Base-by-base conservation (phyloP, 2,113 vertebrate species). In the Tenebrosternarchus preto region DNA sequence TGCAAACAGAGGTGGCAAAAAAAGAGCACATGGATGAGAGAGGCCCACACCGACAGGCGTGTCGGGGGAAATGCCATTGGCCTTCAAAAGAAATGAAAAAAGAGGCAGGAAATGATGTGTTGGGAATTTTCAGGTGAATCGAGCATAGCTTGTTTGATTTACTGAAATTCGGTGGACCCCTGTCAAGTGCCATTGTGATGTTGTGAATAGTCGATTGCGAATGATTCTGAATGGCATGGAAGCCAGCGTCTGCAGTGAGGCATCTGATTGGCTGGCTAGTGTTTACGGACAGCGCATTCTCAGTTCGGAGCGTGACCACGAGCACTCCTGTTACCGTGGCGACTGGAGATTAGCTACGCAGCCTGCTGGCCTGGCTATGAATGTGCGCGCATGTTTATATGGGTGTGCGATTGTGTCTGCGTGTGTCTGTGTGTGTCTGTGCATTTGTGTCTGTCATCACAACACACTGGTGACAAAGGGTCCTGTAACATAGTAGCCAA, bases 251-350 rank as follows among this genome's bases (percentile, higher is more conserved):
- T 16, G 19, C 57, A 22, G 5, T 66, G 11, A 67, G 43, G 46
- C 33, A 39, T 76, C 80, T 68, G 55, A 84, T 67, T 85, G 78
- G 75, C 46, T 43, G 55, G 36, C 64, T 81, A 57, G 77, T 64
- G 63, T 66, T 59, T 50, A 29, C 68, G 73, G 78, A 66, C 46
- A 64, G n/a, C 61, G 39, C 57, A 31, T 46, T 43, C 36, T 75
- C 22, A 1, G 25, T 73, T 36, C 59, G 55, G 57, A 70, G 71
- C 57, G n/a, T 27, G 60, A 63, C 64, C 55, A 66, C 12, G 5
- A 76, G 56, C 82, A 61, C 67, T 55, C 56, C 17, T 76, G 77
- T 85, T 82, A 74, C 85, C 73, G 50, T 73, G 82, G 88, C 64
- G 82, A 85, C 29, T 17, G 39, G 76, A 82, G 73, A 84, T 85